Percentiles rank a stretch among this genome's conserved stretches.
phyloP scores from a whole-genome alignment of 2,797 vertebrate genomes.

The Poeciliopsis infans region DNA sequence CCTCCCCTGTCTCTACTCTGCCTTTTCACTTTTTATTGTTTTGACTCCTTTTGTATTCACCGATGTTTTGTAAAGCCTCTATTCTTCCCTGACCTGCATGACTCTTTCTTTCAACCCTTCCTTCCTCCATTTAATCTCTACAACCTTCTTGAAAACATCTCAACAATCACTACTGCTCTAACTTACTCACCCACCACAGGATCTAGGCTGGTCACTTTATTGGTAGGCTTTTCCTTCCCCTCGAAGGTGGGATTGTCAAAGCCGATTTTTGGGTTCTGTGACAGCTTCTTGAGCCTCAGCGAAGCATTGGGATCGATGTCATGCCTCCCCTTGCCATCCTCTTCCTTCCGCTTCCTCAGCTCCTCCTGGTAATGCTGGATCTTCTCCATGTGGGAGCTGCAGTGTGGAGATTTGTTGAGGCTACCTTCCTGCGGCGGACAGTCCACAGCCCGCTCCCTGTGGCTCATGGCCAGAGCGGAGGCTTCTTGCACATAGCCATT shows the following conservation, averaged over 20 bases:
- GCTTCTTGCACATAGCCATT: slow-evolving; percentile 89
- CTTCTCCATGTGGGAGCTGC: slow-evolving; percentile 86
- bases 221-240: slow-evolving; percentile 71
- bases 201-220: slow-evolving; percentile 43
- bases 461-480: slow-evolving; percentile 79
- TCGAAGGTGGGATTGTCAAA: slow-evolving; percentile 96
- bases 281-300: slow-evolving; percentile 90
- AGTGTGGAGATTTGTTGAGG: slow-evolving; percentile 79
- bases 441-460: slow-evolving; percentile 91
- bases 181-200: slow-evolving; percentile 62
- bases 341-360: slow-evolving; percentile 87
- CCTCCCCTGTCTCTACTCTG: slow-evolving; percentile 41
- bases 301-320: slow-evolving; percentile 90
- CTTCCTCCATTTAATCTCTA: slow-evolving; percentile 26
- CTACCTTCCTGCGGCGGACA: slow-evolving; percentile 83
- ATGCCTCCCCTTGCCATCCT: slow-evolving; percentile 85
- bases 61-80: slow-evolving; percentile 31
- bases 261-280: slow-evolving; percentile 91
- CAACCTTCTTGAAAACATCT: slow-evolving; percentile 11
- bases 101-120: slow-evolving; percentile 31
- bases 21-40: slow-evolving; percentile 53
- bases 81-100: slow-evolving; percentile 30
- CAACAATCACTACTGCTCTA: background rate
- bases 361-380: slow-evolving; percentile 93
- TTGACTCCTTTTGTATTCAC: slow-evolving; percentile 52